Evolutionary conservation across 2,888 invertebrate genomes (phyloP).

Genomic region (Drosophila nr. perissopoda): DNA sequence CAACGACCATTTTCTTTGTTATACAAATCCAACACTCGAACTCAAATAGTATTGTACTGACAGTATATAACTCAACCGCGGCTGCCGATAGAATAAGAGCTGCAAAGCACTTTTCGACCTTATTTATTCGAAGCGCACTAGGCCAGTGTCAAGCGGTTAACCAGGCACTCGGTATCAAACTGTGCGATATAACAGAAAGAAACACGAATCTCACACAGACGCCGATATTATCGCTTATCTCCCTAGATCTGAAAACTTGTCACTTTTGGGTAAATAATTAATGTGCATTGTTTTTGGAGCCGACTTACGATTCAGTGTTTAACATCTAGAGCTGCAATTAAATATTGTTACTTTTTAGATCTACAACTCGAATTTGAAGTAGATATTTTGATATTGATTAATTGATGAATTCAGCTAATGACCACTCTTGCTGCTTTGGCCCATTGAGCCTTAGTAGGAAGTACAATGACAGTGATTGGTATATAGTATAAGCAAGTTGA

Average conservation of each 20-base stretch:
- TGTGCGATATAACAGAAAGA: constrained; percentile 27
- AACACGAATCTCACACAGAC: constrained; percentile 14
- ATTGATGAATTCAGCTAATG: constrained; percentile 46
- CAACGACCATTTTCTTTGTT: background rate
- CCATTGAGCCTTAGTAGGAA: background rate
- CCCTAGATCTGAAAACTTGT: background rate
- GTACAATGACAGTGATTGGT: background rate
- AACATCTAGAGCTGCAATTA: constrained; percentile 10
- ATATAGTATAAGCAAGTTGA: background rate
- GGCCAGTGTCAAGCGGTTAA: constrained; percentile 8
- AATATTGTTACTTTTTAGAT: background rate
- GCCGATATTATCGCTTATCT: constrained; percentile 9
- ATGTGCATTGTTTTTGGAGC: background rate
- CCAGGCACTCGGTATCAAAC: constrained; percentile 9
- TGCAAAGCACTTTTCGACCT: constrained; percentile 13
- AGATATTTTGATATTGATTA: background rate
- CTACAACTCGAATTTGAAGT: background rate
- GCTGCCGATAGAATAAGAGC: constrained; percentile 46
- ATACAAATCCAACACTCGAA: background rate
- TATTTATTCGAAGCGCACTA: constrained; percentile 57
- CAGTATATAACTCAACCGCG: constrained; percentile 18
- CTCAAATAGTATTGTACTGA: background rate
- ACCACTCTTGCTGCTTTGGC: constrained; percentile 40
- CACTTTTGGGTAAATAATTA: constrained; percentile 4
- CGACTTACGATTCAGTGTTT: background rate